phyloP scores from a whole-genome alignment of 2,113 vertebrate species.

The Macrotus californicus region DNA sequence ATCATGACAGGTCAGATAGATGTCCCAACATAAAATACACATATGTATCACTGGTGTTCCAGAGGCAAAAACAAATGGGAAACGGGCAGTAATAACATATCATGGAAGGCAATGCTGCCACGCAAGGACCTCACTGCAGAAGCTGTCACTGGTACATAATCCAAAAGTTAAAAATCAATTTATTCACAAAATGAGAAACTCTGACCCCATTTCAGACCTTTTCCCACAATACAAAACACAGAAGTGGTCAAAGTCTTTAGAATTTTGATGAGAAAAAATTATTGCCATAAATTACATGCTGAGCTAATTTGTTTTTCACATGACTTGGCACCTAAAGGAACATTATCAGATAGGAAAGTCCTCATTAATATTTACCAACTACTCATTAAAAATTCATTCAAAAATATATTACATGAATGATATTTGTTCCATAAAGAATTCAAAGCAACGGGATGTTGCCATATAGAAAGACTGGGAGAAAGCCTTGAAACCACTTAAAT shows the following conservation, averaged over 20 bases:
- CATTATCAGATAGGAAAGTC: not conserved
- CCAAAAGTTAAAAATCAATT: not conserved
- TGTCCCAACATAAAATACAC: not conserved
- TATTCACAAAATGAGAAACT: not conserved
- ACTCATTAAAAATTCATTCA: not conserved
- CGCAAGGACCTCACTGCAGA: not conserved
- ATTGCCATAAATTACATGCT: not conserved
- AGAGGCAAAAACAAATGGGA: not conserved
- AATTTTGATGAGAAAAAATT: not conserved
- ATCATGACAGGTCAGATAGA: not conserved
- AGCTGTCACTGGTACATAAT: not conserved
- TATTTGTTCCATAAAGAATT: not conserved
- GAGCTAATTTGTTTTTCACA: not conserved
- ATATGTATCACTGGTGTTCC: not conserved
- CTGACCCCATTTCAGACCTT: not conserved
- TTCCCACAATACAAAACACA: not conserved
- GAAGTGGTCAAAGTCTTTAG: not conserved
- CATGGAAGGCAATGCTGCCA: not conserved
- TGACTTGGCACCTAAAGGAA: not conserved
- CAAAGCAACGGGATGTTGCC: not conserved
- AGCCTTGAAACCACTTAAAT: not conserved
- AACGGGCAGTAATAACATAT: not conserved
- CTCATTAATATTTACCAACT: not conserved
- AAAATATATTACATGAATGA: not conserved
- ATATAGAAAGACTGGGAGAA: not conserved